Evolutionary conservation across 2,797 vertebrate genomes (phyloP), one percentile per base, ranked within the genome.

Genomic region (Lerista edwardsae): DNA sequence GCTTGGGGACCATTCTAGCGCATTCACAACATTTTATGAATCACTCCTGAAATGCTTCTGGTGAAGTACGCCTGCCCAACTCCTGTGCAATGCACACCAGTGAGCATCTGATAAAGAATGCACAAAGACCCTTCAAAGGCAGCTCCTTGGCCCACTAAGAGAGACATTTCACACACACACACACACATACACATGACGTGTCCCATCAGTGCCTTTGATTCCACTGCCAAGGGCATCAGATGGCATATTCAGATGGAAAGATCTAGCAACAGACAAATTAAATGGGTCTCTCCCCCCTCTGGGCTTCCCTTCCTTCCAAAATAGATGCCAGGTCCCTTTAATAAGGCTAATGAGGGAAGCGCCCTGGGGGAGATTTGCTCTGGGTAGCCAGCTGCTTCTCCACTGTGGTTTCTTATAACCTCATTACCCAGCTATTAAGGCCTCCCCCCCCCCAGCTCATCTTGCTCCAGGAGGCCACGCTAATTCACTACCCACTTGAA

Each of bases 401-500:
- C 0, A 14, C 15, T 44, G 67, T 0, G 14, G 34, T 25, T 89
- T 73, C 93, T 91, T 88, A 89, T 91, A 87, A 88, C 89, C 91
- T 90, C 75, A 9, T 92, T 87, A 83, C 77, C 12, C 59, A 0
- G 4, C 31, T 17, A 6, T 67, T 3, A 25, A 1, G 0, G 75
- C 0, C 1, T 65, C 80, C 41, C 31, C 67, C 31, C 3, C 88
- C 10, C 0, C 62, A 84, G 86, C 89, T 87, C 0, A 3, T 25
- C 68, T 14, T 61, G 65, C 25, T 88, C 69, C 85, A 0, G 61
- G 87, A 84, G 87, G 76, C 6, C 0, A 59, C 68, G 80, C 85
- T 87, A 90, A 91, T 93, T 89, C 89, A 36, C 73, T 69, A 67
- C 82, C 83, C 6, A 47, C 57, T 51, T 25, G 47, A 79, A 93